Percentiles rank a stretch among this genome's conserved stretches.
Evolutionary conservation across 2,113 vertebrate species (phyloP).

Genomic region (Cygnus buccinator): DNA sequence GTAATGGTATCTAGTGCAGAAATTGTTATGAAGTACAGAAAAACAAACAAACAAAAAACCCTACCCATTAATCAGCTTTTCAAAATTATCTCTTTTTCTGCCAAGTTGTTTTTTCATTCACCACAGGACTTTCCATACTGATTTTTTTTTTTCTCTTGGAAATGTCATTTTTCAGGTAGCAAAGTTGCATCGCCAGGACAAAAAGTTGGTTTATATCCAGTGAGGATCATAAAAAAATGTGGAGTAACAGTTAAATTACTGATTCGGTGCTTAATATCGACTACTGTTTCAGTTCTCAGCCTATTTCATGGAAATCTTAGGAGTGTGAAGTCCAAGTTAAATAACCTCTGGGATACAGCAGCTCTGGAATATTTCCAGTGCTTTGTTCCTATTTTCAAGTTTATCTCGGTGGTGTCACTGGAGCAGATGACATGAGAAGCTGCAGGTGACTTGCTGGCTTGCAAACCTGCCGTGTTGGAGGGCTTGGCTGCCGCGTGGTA

Average conservation of each 20-base stretch:
- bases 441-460: not conserved
- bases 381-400: not conserved
- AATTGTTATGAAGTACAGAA: not conserved
- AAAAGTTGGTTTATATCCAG: not conserved
- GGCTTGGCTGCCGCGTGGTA: not conserved
- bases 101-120: not conserved
- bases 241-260: not conserved
- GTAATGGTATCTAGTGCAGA: not conserved
- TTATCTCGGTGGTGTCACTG: not conserved
- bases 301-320: not conserved
- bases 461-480: not conserved
- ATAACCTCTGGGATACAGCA: not conserved
- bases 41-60: not conserved
- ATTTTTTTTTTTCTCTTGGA: not conserved
- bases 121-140: not conserved
- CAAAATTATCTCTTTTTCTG: rapidly evolving
- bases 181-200: not conserved
- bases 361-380: not conserved
- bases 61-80: not conserved
- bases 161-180: not conserved
- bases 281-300: not conserved
- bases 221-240: not conserved
- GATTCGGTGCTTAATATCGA: not conserved
- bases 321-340: not conserved
- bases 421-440: not conserved